Conservation (phyloP, 2,797 vertebrate species). For the Momotus momota region DNA sequence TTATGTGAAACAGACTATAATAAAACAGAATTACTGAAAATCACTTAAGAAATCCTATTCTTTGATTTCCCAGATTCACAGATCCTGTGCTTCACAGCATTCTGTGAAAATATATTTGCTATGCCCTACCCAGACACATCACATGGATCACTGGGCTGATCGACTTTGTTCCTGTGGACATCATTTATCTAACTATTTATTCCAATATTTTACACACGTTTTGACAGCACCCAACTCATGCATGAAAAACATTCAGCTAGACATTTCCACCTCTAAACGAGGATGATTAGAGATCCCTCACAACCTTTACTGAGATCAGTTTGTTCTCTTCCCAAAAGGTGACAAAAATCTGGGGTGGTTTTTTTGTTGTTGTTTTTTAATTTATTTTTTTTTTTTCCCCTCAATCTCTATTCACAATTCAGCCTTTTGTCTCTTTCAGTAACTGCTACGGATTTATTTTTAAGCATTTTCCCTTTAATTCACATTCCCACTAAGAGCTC, state of each 20-base stretch:
- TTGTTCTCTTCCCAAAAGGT: background rate
- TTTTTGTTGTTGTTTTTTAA: background rate
- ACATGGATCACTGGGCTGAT: background rate
- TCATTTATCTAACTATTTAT: background rate
- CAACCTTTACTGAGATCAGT: background rate
- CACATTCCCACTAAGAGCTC: background rate
- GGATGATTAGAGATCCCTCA: background rate
- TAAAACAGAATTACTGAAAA: background rate
- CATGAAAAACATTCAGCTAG: background rate
- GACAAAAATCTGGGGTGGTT: background rate
- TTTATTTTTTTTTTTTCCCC: background rate
- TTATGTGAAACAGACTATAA: background rate
- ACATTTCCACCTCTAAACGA: background rate
- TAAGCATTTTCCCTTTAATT: slow-evolving; percentile 22
- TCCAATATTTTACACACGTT: background rate
- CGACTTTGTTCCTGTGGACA: background rate
- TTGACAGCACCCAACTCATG: background rate
- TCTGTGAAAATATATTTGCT: background rate
- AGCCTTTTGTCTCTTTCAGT: background rate
- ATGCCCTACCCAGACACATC: background rate
- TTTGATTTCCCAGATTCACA: background rate
- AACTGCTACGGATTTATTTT: background rate
- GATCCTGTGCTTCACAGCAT: background rate
- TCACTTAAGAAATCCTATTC: background rate
- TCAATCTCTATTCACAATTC: background rate